Base-by-base conservation (phyloP, 1,140 invertebrate species). In the Drosophila littoralis region DNA sequence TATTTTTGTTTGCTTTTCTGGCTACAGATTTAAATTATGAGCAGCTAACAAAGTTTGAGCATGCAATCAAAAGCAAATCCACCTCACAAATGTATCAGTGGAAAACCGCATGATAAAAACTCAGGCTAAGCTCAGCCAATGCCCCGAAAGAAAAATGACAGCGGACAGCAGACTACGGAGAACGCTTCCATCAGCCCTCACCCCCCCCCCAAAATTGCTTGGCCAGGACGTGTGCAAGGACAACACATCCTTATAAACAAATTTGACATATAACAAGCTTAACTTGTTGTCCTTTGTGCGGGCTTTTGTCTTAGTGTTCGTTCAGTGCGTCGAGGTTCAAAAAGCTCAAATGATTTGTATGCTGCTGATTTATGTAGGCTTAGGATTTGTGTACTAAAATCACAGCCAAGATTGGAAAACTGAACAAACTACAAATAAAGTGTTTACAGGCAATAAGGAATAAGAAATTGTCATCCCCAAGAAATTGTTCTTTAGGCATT, bases 191-290 rank as follows among this genome's bases (percentile, higher is more conserved):
- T 50, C 65, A 58, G 55, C 13, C 13, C 32, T 45, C 51, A 17
- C 12, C 42, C 0, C 9, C 5, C 36, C 4, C 22, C 22, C 2
- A 45, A 54, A 57, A 58, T 45, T 57, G 58, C 38, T 46, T 46
- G 61, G 52, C 59, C 59, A 59, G 36, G 15, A 72, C 46, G 59
- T 81, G 74, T 69, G 63, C 43, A 54, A 67, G 10, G 38, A 36
- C 66, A 48, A 61, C 46, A 79, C 50, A 63, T 59, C 43, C 66
- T 66, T 52, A 74, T 80, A 84, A 74, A 84, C 81, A 75, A 84
- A 84, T 77, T 84, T 84, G 77, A 80, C 81, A 85, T 85, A 65
- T 80, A 80, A 71, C 74, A 74, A 84, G 81, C 81, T 84, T 84
- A 84, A 77, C 81, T 80, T 85, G 74, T 68, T 84, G 81, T 71